These are phyloP conservation scores for Tetheella fluctuosa DNA, from an alignment of 2,888 invertebrate genomes.

Conservation along the genomic window DNA sequence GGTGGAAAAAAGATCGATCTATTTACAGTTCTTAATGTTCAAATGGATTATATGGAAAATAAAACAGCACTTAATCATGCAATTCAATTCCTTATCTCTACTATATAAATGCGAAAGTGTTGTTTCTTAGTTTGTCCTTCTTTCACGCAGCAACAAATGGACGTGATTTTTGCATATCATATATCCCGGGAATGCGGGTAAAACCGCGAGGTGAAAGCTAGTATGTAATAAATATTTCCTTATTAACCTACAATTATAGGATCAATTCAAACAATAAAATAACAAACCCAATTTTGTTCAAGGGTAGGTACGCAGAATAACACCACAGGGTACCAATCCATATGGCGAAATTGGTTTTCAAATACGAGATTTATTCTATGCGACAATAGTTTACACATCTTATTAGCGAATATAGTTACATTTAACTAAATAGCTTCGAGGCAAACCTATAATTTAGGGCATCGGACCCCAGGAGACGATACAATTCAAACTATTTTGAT, in stretches of 20 bases:
- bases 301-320: constrained; percentile 12
- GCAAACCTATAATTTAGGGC: constrained; percentile 77
- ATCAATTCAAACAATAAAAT: neutral
- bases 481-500: constrained; percentile 59
- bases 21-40: no score
- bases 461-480: constrained; percentile 61
- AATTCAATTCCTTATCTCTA: no score
- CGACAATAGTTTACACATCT: constrained; percentile 69
- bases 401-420: constrained; percentile 75
- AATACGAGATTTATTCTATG: constrained; percentile 56
- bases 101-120: no score
- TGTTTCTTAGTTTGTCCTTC: no score
- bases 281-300: neutral
- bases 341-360: constrained; percentile 58
- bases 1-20: no score
- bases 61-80: no score
- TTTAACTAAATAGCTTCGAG: constrained; percentile 71
- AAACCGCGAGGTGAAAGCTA: no score
- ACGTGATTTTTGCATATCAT: no score
- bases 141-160: no score
- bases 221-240: neutral
- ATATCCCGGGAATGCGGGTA: no score
- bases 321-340: constrained; percentile 51
- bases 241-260: neutral
- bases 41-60: no score